Base-by-base conservation (phyloP, 2,113 vertebrate genomes). In the Rhynchomys soricoides region DNA sequence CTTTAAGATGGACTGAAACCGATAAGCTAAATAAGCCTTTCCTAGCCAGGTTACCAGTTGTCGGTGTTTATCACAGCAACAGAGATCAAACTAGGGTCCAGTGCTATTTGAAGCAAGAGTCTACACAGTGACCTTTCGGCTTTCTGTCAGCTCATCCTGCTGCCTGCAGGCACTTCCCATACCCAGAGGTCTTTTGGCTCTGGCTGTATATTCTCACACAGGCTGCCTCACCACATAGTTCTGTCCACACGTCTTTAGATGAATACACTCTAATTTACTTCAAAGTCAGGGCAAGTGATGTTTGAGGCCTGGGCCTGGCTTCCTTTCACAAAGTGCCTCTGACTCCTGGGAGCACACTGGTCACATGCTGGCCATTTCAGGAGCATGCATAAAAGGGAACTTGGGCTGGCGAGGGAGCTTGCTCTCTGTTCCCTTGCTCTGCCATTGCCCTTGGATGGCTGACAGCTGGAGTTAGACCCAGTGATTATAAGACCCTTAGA, bases 121-220 rank as follows among this genome's bases (percentile, higher is more conserved):
- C 43, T 31, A 24, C 19, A 37, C 43, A 66, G 68, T 34, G 52
- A 0, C 40, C 64, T 48, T 40, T 31, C 1, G 6, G 22, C 1
- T 22, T 31, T 2, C 21, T 9, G 37, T 43, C 40, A 17, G 22
- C 37, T 70, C 78, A 1, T 21, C 1, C 55, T 45, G 48, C 4
- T 22, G 5, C 73, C n/a, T 17, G 34, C 15, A 4, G 70, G 37
- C 34, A 16, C 1, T 2, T 43, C 62, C 3, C 45, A 0, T 26
- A 8, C 34, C 29, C 70, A 17, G 3, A 24, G 31, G 22, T 31
- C 50, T 71, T 45, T 50, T 2, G 8, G 31, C n/a, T 26, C 10
- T 12, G 13, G 34, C 34, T 26, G 29, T 29, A 0, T 1, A 6
- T 6, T 26, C 13, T 52, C 81, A 10, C 0, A 1, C 3, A 13